Conservation (phyloP, 2,888 invertebrate species). For the Acleris sparsana region DNA sequence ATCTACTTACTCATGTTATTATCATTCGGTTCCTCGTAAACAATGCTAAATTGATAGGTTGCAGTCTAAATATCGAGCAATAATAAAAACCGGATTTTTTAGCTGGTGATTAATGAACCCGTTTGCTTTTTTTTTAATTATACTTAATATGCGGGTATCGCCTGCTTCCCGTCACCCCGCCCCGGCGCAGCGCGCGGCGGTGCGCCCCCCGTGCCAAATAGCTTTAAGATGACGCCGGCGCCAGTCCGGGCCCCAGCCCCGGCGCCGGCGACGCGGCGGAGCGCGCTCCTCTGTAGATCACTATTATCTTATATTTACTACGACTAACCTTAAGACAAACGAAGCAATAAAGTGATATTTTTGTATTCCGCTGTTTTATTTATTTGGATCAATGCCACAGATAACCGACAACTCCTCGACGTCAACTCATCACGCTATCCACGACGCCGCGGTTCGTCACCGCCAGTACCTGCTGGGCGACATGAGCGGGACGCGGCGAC, state of each 20-base stretch:
- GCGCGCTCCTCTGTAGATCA: background rate
- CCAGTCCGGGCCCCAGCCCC: constrained; percentile 24
- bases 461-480: too few relatives aligned
- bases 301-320: constrained; percentile 1
- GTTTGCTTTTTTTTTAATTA: background rate
- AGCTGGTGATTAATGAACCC: too few relatives aligned
- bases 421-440: too few relatives aligned
- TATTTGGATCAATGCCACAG: constrained; percentile 7
- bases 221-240: constrained; percentile 41
- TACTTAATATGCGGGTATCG: background rate
- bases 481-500: background rate
- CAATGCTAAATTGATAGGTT: background rate
- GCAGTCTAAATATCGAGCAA: too few relatives aligned
- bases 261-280: background rate
- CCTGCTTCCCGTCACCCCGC: background rate
- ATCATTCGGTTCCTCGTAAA: constrained; percentile 12
- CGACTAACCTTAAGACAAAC: constrained; percentile 37
- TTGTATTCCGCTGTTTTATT: constrained; percentile 47
- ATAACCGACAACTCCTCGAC: background rate
- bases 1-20: constrained; percentile 1
- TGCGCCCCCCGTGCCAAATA: constrained; percentile 57
- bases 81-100: too few relatives aligned
- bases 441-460: too few relatives aligned
- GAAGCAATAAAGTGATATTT: constrained; percentile 71
- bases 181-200: background rate